A percentile compares a stretch with the other conserved stretches of the same genome.
Evolutionary conservation across 2,113 vertebrate species (phyloP).

Genomic region (Muntiacus reevesi): DNA sequence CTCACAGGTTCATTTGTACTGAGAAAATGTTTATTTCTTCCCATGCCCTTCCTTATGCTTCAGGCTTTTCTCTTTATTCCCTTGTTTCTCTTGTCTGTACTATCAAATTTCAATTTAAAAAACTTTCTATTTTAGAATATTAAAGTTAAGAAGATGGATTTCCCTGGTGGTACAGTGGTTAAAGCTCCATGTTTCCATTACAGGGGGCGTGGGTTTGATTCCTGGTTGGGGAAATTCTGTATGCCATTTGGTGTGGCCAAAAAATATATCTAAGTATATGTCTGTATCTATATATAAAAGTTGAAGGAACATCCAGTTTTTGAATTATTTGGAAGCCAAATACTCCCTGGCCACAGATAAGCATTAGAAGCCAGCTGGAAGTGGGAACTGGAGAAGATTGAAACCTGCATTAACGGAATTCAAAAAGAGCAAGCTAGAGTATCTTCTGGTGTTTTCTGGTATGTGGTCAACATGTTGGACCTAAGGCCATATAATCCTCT

Average conservation of each 20-base stretch:
- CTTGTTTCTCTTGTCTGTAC: not conserved
- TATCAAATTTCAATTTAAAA: not conserved
- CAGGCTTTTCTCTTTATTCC: not conserved
- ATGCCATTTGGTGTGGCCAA: not conserved
- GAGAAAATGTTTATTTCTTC: not conserved
- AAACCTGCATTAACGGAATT: not conserved
- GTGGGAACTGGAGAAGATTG: not conserved
- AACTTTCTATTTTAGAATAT: not conserved
- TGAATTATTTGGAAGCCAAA: not conserved
- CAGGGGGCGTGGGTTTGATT: not conserved
- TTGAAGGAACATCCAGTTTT: not conserved
- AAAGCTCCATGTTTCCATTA: not conserved
- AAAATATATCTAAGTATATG: not conserved
- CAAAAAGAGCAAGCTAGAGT: not conserved
- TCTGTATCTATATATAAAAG: not conserved
- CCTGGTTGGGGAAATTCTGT: not conserved
- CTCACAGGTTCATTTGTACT: not conserved
- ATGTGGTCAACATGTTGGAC: not conserved
- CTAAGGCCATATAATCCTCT: not conserved
- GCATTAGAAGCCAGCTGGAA: not conserved
- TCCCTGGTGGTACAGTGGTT: not conserved
- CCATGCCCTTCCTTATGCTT: not conserved
- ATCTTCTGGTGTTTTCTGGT: conserved; percentile 2
- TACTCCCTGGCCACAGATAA: not conserved
- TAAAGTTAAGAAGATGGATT: not conserved